A percentile compares a stretch with the other conserved stretches of the same genome.
These are phyloP conservation scores for Halichondria panicea DNA, from an alignment of 37 sponge, comb jelly and placozoan species.

Conservation along the genomic window DNA sequence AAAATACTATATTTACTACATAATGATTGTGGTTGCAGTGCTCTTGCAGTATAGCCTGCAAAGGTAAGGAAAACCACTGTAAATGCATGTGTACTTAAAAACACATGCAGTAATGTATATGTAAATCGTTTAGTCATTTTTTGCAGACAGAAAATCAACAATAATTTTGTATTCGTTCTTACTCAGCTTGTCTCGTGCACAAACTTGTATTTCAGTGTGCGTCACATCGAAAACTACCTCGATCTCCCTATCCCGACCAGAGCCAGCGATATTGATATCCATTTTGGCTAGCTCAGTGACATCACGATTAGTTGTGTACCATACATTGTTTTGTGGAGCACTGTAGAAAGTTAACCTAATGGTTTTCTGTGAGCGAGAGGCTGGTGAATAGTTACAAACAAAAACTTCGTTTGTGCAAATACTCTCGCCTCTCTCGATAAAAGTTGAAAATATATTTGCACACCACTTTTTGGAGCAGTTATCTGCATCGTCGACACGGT, in stretches of 20 bases:
- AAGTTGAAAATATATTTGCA: not conserved
- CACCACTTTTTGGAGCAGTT: conserved; percentile 1
- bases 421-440: not conserved
- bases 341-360: not conserved
- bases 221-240: conserved; percentile 31
- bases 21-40: no score
- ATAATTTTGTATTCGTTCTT: no score
- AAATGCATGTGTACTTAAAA: no score
- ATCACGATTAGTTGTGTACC: not conserved
- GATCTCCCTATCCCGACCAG: conserved; percentile 3
- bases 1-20: no score
- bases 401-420: conserved; percentile 1
- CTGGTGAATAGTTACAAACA: not conserved
- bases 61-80: no score
- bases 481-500: not conserved
- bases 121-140: no score
- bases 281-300: not conserved
- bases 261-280: conserved; percentile 9
- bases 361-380: not conserved
- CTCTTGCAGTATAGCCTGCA: no score
- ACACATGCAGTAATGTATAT: no score
- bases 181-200: no score
- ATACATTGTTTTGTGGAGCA: not conserved
- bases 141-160: no score
- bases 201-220: conserved; percentile 54